Conservation (phyloP, 1,140 invertebrate species). For the Drosophila albomicans region DNA sequence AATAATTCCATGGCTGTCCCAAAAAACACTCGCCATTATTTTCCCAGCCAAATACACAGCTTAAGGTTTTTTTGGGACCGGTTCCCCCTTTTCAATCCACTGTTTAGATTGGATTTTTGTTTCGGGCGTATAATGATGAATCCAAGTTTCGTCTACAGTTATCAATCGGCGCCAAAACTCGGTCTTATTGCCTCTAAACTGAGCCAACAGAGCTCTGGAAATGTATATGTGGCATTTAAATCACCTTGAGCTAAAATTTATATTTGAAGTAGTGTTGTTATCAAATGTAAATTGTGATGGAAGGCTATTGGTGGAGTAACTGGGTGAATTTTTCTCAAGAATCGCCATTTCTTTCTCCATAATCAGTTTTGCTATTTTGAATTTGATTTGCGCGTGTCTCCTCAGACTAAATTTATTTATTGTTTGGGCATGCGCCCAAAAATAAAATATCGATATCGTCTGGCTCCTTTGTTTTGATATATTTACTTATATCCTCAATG, state of each 20-base stretch:
- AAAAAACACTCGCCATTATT: too few species aligned
- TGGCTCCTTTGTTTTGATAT: slow-evolving; percentile 11
- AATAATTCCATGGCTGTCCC: background rate
- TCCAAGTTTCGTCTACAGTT: too few species aligned
- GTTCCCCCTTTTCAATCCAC: too few species aligned
- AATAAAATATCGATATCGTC: slow-evolving; percentile 15
- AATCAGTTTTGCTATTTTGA: too few species aligned
- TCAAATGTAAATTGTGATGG: slow-evolving; percentile 22
- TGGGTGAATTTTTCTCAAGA: slow-evolving; percentile 3
- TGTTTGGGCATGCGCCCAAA: slow-evolving; percentile 15
- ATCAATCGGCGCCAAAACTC: too few species aligned
- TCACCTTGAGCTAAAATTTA: slow-evolving; percentile 8
- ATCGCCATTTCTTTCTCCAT: slow-evolving; percentile 10
- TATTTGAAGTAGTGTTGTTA: slow-evolving; percentile 8
- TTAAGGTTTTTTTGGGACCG: too few species aligned
- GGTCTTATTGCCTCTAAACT: too few species aligned
- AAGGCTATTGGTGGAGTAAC: slow-evolving; percentile 15
- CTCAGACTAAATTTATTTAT: slow-evolving; percentile 1
- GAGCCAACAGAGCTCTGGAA: too few species aligned
- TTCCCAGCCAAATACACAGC: too few species aligned
- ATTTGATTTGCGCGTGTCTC: too few species aligned
- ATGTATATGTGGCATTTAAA: slow-evolving; percentile 6
- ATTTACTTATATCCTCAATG: slow-evolving; percentile 9
- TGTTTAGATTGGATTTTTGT: too few species aligned
- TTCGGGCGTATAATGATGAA: too few species aligned